Evolutionary conservation across 2,113 vertebrate genomes (phyloP).

Genomic region (Aegithalos caudatus): DNA sequence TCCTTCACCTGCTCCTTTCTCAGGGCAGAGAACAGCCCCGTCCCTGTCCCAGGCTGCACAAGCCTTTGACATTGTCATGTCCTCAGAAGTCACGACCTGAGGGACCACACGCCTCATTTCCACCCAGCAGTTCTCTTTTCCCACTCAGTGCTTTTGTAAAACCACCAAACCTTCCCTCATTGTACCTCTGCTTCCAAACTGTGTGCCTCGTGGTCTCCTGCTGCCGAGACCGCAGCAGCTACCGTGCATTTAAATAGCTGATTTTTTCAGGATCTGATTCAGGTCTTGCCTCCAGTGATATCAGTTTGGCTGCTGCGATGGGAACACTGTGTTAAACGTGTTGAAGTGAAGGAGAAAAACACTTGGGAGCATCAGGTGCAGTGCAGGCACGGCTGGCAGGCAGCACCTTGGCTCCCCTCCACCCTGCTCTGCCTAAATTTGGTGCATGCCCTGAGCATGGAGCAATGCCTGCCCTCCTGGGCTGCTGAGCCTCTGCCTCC

Average conservation of each 20-base stretch:
- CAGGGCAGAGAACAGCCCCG: background rate
- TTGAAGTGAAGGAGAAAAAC: conserved; percentile 16
- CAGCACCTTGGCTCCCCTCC: background rate
- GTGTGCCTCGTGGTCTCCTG: background rate
- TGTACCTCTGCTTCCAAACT: background rate
- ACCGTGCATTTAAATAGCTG: background rate
- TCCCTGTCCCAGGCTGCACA: background rate
- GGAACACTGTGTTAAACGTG: background rate
- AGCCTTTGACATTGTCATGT: background rate
- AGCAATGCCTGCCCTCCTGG: background rate
- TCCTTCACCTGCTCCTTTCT: background rate
- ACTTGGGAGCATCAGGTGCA: background rate
- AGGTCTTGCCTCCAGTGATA: conserved; percentile 29
- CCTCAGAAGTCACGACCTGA: background rate
- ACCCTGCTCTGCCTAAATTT: background rate
- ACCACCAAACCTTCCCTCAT: background rate
- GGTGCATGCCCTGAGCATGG: background rate
- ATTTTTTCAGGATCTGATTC: conserved; percentile 16
- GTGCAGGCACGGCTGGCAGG: background rate
- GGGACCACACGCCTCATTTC: background rate
- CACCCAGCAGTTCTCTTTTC: background rate
- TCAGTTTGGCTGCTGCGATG: background rate
- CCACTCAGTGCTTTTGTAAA: background rate
- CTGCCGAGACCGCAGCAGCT: background rate
- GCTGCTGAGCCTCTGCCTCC: background rate